phyloP scores from a whole-genome alignment of 2,888 invertebrate genomes.

The Noctuana brunneofusca region DNA sequence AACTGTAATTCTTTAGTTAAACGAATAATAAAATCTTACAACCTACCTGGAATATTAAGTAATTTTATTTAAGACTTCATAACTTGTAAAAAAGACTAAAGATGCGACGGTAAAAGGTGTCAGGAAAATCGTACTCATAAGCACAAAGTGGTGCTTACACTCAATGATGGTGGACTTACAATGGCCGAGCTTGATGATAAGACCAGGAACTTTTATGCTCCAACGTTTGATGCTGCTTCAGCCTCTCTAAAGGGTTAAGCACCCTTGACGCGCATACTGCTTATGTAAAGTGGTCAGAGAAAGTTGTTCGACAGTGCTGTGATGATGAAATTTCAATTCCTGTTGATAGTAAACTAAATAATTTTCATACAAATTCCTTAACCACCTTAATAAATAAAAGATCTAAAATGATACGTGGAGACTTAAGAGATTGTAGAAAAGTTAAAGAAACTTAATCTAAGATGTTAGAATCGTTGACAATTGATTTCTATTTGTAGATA shows the following conservation, averaged over 20 bases:
- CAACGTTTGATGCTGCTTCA: slow-evolving; percentile 16
- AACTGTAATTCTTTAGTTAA: too few relatives aligned
- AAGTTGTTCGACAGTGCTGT: not conserved
- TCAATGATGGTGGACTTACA: slow-evolving; percentile 19
- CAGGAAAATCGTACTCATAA: slow-evolving; percentile 12
- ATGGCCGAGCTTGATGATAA: slow-evolving; percentile 24
- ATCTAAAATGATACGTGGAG: too few relatives aligned
- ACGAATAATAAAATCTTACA: too few relatives aligned
- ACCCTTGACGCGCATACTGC: slow-evolving; percentile 6
- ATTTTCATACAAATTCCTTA: too few relatives aligned
- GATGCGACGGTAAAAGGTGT: slow-evolving; percentile 5
- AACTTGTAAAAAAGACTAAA: not conserved
- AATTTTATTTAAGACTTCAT: not conserved
- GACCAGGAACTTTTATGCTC: slow-evolving; percentile 11
- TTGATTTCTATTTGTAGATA: not conserved
- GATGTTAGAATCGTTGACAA: not conserved
- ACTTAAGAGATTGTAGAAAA: too few relatives aligned
- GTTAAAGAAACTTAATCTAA: too few relatives aligned
- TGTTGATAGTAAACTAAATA: not conserved
- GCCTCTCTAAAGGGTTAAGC: slow-evolving; percentile 16
- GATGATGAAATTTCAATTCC: not conserved
- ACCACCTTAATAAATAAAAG: too few relatives aligned
- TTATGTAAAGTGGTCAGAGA: slow-evolving; percentile 7
- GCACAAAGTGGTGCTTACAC: slow-evolving; percentile 11
- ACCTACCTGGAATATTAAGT: too few relatives aligned